Conservation (phyloP, 2,797 vertebrate species). For the Geotrypetes seraphini region DNA sequence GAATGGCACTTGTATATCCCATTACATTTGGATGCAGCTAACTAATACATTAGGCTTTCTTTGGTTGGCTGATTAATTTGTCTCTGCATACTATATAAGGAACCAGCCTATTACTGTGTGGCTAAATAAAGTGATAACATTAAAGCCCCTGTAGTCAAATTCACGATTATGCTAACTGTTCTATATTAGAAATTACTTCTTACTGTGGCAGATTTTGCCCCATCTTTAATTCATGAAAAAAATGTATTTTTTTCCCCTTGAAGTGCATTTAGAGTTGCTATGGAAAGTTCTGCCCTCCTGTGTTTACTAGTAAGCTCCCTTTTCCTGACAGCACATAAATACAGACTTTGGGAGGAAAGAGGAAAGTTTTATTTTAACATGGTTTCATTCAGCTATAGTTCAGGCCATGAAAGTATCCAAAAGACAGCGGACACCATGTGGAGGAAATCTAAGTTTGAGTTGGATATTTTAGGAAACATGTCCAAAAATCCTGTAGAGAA, state of each 20-base stretch:
- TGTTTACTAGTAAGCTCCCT: constrained; percentile 2
- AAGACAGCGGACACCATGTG: not conserved
- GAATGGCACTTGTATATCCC: no score
- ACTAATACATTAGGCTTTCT: no score
- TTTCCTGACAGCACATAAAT: not conserved
- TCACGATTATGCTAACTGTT: constrained; percentile 4
- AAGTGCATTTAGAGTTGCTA: constrained; percentile 16
- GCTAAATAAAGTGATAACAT: no score
- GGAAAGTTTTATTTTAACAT: constrained; percentile 8
- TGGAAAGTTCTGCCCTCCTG: constrained; percentile 7
- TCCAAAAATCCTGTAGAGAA: no score
- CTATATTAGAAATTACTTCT: constrained; percentile 5
- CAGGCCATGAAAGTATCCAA: constrained; percentile 6
- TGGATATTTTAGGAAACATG: no score
- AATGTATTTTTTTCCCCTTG: constrained; percentile 10
- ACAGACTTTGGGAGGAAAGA: constrained; percentile 1
- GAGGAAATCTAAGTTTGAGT: no score
- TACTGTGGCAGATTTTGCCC: constrained; percentile 9
- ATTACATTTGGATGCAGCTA: no score
- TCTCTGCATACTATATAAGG: no score
- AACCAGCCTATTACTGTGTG: no score
- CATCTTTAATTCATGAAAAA: constrained; percentile 19
- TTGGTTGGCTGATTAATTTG: no score
- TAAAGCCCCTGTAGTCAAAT: not conserved
- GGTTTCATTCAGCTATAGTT: constrained; percentile 2